Conservation (phyloP, 2,888 invertebrate species). For the Chymomyza procnemis region DNA sequence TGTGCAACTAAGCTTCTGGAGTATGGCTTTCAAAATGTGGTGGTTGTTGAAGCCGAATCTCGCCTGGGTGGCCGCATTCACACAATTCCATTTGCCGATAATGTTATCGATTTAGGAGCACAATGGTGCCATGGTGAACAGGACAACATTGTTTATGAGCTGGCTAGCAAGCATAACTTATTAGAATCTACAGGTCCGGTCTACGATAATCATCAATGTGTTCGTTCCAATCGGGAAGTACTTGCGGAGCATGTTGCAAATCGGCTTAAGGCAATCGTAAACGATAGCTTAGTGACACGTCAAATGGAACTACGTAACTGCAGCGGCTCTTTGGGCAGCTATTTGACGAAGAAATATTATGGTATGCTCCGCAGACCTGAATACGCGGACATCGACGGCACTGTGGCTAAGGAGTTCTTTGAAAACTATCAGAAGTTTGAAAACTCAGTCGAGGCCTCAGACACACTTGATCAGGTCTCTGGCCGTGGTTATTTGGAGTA, state of each 20-base stretch:
- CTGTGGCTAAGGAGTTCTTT: slow-evolving; percentile 80
- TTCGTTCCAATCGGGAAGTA: slow-evolving; percentile 77
- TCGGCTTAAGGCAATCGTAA: slow-evolving; percentile 78
- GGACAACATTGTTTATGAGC: slow-evolving; percentile 77
- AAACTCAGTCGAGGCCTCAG: slow-evolving; percentile 81
- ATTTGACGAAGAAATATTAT: slow-evolving; percentile 74
- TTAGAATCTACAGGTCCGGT: slow-evolving; percentile 74
- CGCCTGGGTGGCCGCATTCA: slow-evolving; percentile 84
- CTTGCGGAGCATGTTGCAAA: slow-evolving; percentile 76
- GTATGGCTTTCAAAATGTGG: slow-evolving; percentile 79
- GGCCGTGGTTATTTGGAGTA: slow-evolving; percentile 83
- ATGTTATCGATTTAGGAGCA: slow-evolving; percentile 78
- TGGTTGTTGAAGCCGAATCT: slow-evolving; percentile 82
- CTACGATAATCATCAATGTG: slow-evolving; percentile 74
- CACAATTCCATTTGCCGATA: slow-evolving; percentile 80
- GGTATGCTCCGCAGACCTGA: slow-evolving; percentile 72
- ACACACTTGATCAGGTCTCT: slow-evolving; percentile 84
- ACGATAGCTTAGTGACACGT: slow-evolving; percentile 77
- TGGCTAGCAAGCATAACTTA: slow-evolving; percentile 73
- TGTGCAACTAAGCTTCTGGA: slow-evolving; percentile 78
- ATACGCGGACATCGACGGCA: slow-evolving; percentile 77
- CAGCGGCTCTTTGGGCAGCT: slow-evolving; percentile 75
- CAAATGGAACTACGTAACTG: slow-evolving; percentile 73
- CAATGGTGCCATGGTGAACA: slow-evolving; percentile 79
- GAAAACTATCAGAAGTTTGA: slow-evolving; percentile 82